Evolutionary conservation across 2,888 invertebrate genomes (phyloP), one percentile per base, ranked within the genome.

Genomic region (Tuta absoluta): DNA sequence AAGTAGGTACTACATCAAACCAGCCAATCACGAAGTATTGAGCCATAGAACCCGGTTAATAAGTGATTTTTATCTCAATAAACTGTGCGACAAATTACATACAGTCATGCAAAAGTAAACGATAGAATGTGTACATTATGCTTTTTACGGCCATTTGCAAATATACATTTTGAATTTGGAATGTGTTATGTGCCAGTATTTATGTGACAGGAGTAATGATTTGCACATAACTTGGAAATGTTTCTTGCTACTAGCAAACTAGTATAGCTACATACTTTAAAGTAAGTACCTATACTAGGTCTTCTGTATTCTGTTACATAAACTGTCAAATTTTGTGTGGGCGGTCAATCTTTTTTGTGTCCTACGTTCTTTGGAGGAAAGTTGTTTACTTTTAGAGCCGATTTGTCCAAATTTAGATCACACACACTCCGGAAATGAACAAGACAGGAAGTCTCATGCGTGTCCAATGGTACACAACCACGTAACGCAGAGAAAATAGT

Each of bases 141-240:
- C n/a, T 21, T 14, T 60, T 60, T 60, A 60, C 45, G 12, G 37
- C 41, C 37, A 45, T 37, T 60, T 60, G 45, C 59, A 60, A 60
- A 60, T 45, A 33, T 33, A 51, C 19, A 24, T 53, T 17, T 53
- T 53, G 28, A 28, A 28, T 28, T 53, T 53, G 11, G 41, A 59
- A 41, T 59, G 21, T 7, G 37, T 57, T 33, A 57, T 37, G 37
- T 57, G 57, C 28, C 11, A 23, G 14, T 33, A 17, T 28, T 56
- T 10, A 28, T 56, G 56, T 24, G 11, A 33, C 3, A 5, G 11
- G 51, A 23, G n/a, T 56, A 33, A n/a, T 33, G 56, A 41, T 41
- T 41, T 41, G n/a, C n/a, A 14, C 41, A 41, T 41, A 41, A 41
- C 41, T 5, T 41, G 41, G 41, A 41, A n/a, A 41, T n/a, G n/a